Percentiles rank a stretch among this genome's conserved stretches.
Evolutionary conservation across 2,888 invertebrate species (phyloP).

Genomic region (Nyleta sp.): DNA sequence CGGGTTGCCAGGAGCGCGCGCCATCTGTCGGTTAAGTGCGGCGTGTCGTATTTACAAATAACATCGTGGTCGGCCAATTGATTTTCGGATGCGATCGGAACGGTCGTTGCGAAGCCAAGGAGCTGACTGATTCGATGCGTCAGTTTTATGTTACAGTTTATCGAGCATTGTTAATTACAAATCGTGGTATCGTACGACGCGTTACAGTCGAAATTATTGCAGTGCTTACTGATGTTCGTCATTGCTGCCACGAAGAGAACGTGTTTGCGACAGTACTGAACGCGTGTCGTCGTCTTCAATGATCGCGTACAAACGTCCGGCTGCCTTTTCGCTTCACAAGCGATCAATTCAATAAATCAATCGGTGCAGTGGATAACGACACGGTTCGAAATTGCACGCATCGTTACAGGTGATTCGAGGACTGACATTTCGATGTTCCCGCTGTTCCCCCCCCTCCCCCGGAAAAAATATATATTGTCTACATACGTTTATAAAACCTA

Average conservation of each 20-base stretch:
- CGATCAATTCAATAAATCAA: neutral
- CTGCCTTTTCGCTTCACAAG: neutral
- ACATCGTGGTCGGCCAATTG: conserved; percentile 6
- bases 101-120: conserved; percentile 31
- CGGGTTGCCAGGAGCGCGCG: neutral
- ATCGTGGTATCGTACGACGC: conserved; percentile 42
- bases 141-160: conserved; percentile 46
- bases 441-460: neutral
- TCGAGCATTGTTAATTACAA: conserved; percentile 55
- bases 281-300: neutral
- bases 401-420: conserved; percentile 6
- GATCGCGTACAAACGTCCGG: conserved; percentile 13
- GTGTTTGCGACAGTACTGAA: conserved; percentile 45
- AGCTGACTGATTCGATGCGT: conserved; percentile 26
- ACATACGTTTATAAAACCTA: conserved; percentile 16
- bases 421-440: conserved; percentile 29
- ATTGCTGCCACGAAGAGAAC: neutral
- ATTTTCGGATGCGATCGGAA: conserved; percentile 17
- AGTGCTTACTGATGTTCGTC: conserved; percentile 8
- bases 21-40: conserved; percentile 30
- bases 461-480: no score
- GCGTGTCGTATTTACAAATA: conserved; percentile 13
- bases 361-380: neutral
- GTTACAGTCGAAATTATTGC: conserved; percentile 45
- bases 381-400: neutral